These are phyloP conservation scores for Erynnis tages DNA, from an alignment of 2,888 invertebrate genomes.

Conservation along the genomic window DNA sequence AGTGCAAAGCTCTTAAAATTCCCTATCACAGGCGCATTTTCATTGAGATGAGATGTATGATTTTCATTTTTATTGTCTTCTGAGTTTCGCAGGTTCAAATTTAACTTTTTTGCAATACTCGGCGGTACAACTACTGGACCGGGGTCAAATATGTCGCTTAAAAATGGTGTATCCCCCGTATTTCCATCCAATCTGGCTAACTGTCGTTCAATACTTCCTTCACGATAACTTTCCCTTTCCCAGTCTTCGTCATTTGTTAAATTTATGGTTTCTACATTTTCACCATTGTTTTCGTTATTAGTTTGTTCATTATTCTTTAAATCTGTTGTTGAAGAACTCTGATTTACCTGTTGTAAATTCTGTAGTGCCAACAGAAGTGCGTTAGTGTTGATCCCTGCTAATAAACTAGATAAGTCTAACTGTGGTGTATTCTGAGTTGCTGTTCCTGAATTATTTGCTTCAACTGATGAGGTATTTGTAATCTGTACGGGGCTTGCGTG, in stretches of 20 bases:
- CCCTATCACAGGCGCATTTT: constrained; percentile 67
- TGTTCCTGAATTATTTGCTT: background rate
- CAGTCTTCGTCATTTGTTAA: constrained; percentile 73
- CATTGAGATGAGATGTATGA: constrained; percentile 45
- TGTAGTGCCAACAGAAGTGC: constrained; percentile 66
- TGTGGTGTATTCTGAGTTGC: constrained; percentile 33
- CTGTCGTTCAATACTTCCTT: constrained; percentile 66
- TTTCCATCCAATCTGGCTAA: constrained; percentile 61
- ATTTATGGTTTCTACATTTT: constrained; percentile 62
- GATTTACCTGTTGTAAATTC: constrained; percentile 65
- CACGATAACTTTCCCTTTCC: constrained; percentile 67
- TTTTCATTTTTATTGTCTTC: constrained; percentile 45
- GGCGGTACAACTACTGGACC: constrained; percentile 57
- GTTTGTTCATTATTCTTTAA: constrained; percentile 26
- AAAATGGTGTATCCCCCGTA: constrained; percentile 68
- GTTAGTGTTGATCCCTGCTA: constrained; percentile 68
- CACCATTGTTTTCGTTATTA: constrained; percentile 26
- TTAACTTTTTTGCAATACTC: constrained; percentile 56
- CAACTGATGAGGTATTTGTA: constrained; percentile 2
- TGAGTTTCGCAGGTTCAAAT: constrained; percentile 51
- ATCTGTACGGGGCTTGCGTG: background rate
- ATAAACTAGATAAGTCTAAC: constrained; percentile 57
- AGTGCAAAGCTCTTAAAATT: constrained; percentile 77
- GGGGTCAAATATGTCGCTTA: constrained; percentile 77
- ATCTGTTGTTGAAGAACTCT: constrained; percentile 38